phyloP scores from a whole-genome alignment of 2,888 invertebrate genomes.

The Nycteola revayana region DNA sequence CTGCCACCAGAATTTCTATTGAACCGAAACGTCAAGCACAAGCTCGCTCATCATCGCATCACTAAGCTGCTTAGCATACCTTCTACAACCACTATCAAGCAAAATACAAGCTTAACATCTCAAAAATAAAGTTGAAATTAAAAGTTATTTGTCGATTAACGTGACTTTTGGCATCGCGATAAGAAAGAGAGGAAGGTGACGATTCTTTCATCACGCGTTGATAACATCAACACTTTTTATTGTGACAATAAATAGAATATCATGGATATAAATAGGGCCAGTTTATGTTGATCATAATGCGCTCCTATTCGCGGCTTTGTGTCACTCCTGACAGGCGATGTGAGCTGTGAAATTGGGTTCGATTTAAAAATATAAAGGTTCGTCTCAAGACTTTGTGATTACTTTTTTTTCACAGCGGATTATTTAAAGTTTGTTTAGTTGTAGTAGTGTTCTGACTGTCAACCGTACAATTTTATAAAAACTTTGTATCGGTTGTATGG shows the following conservation, averaged over 20 bases:
- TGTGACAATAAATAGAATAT: constrained; percentile 80
- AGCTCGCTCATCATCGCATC: constrained; percentile 61
- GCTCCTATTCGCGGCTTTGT: constrained; percentile 75
- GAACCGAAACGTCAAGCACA: constrained; percentile 58
- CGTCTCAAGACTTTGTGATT: constrained; percentile 68
- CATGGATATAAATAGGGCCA: constrained; percentile 79
- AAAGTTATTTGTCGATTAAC: constrained; percentile 23
- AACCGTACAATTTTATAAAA: constrained; percentile 33
- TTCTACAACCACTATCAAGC: constrained; percentile 32
- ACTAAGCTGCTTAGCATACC: constrained; percentile 75
- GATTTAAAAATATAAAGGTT: constrained; percentile 74
- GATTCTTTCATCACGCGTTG: constrained; percentile 75
- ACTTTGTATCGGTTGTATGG: constrained; percentile 7
- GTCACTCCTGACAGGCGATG: constrained; percentile 78
- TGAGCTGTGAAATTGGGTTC: constrained; percentile 80
- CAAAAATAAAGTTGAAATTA: constrained; percentile 12
- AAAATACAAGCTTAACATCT: constrained; percentile 33
- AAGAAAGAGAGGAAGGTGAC: constrained; percentile 72
- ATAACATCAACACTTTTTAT: constrained; percentile 80
- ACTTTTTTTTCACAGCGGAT: constrained; percentile 62
- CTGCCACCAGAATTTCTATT: constrained; percentile 56
- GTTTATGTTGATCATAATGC: constrained; percentile 72
- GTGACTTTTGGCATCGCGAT: constrained; percentile 77
- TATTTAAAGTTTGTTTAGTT: constrained; percentile 74
- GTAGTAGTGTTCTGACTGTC: constrained; percentile 59